These are phyloP conservation scores for Spea hammondii DNA, from an alignment of 2,797 vertebrate species.

Conservation along the genomic window DNA sequence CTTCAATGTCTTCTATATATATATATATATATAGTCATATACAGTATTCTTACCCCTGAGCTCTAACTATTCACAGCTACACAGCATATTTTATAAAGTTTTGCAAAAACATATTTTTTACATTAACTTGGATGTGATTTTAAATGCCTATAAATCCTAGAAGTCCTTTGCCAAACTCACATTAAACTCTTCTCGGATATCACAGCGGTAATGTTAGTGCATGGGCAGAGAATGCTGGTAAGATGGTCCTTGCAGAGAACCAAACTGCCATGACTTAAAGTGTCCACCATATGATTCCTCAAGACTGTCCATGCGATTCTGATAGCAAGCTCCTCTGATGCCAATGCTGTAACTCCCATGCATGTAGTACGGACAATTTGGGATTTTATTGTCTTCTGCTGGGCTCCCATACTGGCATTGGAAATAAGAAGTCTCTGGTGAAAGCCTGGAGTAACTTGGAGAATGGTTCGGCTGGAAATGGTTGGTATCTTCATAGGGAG, in stretches of 20 bases:
- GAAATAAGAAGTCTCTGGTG: constrained; percentile 56
- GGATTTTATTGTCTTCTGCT: neutral
- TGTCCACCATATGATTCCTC: constrained; percentile 60
- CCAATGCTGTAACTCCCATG: constrained; percentile 64
- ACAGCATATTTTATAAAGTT: neutral
- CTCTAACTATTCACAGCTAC: constrained; percentile 2
- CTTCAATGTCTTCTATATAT: neutral
- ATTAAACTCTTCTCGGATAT: rapidly evolving
- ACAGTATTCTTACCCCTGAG: constrained; percentile 27
- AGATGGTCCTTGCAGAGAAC: constrained; percentile 69
- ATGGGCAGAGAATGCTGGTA: constrained; percentile 68
- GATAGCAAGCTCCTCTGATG: constrained; percentile 66
- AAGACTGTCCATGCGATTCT: constrained; percentile 64
- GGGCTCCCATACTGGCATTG: constrained; percentile 44
- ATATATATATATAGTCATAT: no score
- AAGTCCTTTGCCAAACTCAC: neutral
- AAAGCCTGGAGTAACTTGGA: constrained; percentile 49
- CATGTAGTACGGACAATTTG: constrained; percentile 46
- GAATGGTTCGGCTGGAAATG: constrained; percentile 49
- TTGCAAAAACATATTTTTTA: no score
- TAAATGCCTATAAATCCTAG: neutral
- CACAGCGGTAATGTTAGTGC: constrained; percentile 49
- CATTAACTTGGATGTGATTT: no score
- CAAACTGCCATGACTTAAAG: constrained; percentile 73
- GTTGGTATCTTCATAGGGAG: rapidly evolving